These are phyloP conservation scores for Chlorops oryzae DNA, from an alignment of 1,140 invertebrate species.

Conservation along the genomic window DNA sequence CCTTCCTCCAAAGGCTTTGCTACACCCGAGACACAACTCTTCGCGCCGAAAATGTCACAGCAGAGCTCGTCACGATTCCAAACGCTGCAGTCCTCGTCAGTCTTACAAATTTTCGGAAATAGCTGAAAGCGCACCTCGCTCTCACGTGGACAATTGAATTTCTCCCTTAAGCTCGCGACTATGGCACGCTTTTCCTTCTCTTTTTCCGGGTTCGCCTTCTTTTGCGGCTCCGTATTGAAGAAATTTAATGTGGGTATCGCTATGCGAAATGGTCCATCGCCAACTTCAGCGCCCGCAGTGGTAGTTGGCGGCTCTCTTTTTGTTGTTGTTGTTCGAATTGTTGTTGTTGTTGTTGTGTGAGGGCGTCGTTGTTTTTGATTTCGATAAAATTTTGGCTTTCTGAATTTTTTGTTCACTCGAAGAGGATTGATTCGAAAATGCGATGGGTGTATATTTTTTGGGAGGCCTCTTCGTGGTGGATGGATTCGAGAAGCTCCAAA, in stretches of 20 bases:
- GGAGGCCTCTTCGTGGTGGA: constrained; percentile 47
- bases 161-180: constrained; percentile 19
- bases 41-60: constrained; percentile 49
- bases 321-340: constrained; percentile 3
- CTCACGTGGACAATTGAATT: constrained; percentile 51
- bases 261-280: constrained; percentile 40
- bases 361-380: not conserved
- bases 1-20: constrained; percentile 51
- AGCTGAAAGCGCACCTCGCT: constrained; percentile 49
- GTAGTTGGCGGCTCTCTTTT: constrained; percentile 19
- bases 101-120: constrained; percentile 54
- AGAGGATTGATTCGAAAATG: no score
- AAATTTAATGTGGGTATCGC: constrained; percentile 42
- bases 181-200: constrained; percentile 33
- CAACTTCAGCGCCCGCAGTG: constrained; percentile 25
- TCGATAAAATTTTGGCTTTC: constrained; percentile 24
- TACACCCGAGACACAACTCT: constrained; percentile 55
- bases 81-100: constrained; percentile 51
- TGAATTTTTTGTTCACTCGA: no score
- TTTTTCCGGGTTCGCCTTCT: constrained; percentile 20
- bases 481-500: constrained; percentile 15
- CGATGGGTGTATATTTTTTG: constrained; percentile 49
- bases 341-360: constrained; percentile 9
- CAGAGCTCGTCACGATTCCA: constrained; percentile 53
- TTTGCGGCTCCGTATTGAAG: constrained; percentile 26